Conservation (phyloP, 2,113 vertebrate species). For the Syrmaticus mikado region DNA sequence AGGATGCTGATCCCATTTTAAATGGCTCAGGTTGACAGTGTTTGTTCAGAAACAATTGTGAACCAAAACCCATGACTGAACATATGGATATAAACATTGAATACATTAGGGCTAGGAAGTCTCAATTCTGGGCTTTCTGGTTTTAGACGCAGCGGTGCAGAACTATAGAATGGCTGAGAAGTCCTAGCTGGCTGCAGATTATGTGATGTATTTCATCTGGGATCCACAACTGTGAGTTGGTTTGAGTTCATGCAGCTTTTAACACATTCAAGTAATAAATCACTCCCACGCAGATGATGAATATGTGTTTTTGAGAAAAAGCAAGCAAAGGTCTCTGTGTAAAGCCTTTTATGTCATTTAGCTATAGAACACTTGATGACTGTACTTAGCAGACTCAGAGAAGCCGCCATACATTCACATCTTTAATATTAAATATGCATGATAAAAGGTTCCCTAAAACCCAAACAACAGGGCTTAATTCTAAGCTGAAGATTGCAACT, state of each 20-base stretch:
- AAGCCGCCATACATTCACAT: conserved; percentile 13
- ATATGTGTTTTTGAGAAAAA: not conserved
- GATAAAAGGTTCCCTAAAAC: not conserved
- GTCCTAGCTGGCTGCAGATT: not conserved
- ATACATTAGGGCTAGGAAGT: not conserved
- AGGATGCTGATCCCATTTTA: not conserved
- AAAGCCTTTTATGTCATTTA: not conserved
- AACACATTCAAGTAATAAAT: not conserved
- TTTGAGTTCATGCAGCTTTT: not conserved
- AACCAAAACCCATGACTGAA: not conserved
- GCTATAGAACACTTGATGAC: not conserved
- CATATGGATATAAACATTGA: not conserved
- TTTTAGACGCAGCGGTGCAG: not conserved
- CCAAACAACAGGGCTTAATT: not conserved
- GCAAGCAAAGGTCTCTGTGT: not conserved
- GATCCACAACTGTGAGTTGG: not conserved
- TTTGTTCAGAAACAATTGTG: not conserved
- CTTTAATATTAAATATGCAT: not conserved
- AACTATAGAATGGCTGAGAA: not conserved
- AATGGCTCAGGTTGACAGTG: not conserved
- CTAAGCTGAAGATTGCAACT: not conserved
- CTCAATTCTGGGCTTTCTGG: not conserved
- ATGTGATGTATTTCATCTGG: not conserved
- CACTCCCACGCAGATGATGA: not conserved
- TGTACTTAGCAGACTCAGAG: not conserved